phyloP scores from a whole-genome alignment of 2,888 invertebrate species.

The Ormyrus labotus region DNA sequence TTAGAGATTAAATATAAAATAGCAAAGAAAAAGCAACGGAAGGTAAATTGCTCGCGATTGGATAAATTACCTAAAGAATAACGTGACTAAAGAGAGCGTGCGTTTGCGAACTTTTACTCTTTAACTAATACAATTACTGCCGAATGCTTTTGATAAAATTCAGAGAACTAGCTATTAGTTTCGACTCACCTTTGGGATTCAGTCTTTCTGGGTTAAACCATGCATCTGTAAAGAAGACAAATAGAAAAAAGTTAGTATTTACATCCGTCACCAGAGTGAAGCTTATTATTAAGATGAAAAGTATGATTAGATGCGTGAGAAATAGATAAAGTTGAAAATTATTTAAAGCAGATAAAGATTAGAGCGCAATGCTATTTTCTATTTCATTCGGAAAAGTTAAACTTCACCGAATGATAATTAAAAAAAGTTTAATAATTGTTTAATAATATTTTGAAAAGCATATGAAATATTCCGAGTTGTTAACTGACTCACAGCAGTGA shows the following conservation, averaged over 20 bases:
- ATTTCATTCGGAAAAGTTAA: too few relatives aligned
- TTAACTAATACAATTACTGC: background rate
- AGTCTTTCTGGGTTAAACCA: slow-evolving; percentile 95
- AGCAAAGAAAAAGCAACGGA: slow-evolving; percentile 24
- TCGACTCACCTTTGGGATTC: slow-evolving; percentile 91
- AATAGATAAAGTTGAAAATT: background rate
- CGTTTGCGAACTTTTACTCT: background rate
- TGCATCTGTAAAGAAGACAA: slow-evolving; percentile 88
- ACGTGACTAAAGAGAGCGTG: slow-evolving; percentile 4
- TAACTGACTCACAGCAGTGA: too few relatives aligned
- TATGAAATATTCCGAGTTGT: too few relatives aligned
- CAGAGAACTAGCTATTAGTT: slow-evolving; percentile 28
- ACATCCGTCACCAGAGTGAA: slow-evolving; percentile 35
- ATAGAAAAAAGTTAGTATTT: slow-evolving; percentile 65
- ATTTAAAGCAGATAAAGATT: background rate
- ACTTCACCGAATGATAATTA: too few relatives aligned
- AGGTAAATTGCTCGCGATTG: slow-evolving; percentile 30
- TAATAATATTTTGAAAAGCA: too few relatives aligned
- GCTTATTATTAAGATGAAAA: slow-evolving; percentile 8
- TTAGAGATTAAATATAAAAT: too few relatives aligned
- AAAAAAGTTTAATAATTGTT: too few relatives aligned
- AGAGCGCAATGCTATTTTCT: too few relatives aligned
- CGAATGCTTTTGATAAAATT: slow-evolving; percentile 5
- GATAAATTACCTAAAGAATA: slow-evolving; percentile 15
- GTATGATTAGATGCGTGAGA: background rate